Conservation (phyloP, 2,888 invertebrate species). For the Peribatodes rhomboidaria region DNA sequence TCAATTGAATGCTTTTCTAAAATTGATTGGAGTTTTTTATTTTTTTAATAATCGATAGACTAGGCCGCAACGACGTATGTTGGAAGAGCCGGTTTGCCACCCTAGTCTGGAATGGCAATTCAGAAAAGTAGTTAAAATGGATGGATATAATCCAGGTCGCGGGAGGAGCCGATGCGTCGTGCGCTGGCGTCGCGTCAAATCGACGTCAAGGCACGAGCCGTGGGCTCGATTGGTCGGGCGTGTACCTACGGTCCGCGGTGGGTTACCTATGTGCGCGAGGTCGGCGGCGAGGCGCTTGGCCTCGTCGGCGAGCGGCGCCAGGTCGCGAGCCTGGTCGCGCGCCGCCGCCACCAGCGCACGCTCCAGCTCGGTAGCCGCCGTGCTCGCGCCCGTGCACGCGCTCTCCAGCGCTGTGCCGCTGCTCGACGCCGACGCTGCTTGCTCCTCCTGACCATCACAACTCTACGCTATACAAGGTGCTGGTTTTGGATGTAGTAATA, state of each 20-base stretch:
- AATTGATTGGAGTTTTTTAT: not conserved
- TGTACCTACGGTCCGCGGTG: constrained; percentile 74
- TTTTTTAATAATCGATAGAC: not conserved
- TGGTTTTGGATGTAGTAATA: too few relatives aligned
- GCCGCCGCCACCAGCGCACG: constrained; percentile 90
- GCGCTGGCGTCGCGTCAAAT: constrained; percentile 12
- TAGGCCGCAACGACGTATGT: not conserved
- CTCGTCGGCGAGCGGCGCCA: constrained; percentile 78
- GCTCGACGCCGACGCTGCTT: constrained; percentile 66
- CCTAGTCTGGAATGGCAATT: not conserved
- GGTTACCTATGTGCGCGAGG: constrained; percentile 84
- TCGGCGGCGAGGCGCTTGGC: constrained; percentile 79
- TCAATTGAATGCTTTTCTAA: not conserved
- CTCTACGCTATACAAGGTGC: not conserved
- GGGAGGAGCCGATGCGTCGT: constrained; percentile 19
- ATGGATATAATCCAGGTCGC: constrained; percentile 22
- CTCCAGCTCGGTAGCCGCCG: constrained; percentile 94
- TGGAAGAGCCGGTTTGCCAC: not conserved
- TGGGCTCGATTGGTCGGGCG: constrained; percentile 57
- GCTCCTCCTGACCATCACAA: constrained; percentile 69
- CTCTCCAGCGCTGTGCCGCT: constrained; percentile 82
- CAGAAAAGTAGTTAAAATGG: not conserved
- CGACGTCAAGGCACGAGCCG: constrained; percentile 51
- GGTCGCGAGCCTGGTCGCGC: constrained; percentile 79
- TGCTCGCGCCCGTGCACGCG: constrained; percentile 89